Evolutionary conservation across 2,888 invertebrate species (phyloP).

Genomic region (Notodonta ziczac): DNA sequence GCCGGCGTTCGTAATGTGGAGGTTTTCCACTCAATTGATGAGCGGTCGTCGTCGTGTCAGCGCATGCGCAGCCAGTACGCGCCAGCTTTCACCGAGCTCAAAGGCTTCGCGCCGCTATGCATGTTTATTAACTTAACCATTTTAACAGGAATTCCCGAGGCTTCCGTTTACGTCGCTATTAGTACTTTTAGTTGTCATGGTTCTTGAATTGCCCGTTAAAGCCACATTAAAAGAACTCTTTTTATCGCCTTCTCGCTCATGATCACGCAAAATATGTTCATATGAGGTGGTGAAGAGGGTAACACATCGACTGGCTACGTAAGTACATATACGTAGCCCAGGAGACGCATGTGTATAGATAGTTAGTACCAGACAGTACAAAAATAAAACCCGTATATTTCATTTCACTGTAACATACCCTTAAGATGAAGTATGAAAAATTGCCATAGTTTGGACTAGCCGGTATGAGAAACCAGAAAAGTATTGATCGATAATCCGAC

Average conservation of each 20-base stretch:
- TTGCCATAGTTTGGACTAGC: not conserved
- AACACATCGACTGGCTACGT: no score
- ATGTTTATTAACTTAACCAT: conserved; percentile 80
- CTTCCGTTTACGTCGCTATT: conserved; percentile 66
- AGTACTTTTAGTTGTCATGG: conserved; percentile 56
- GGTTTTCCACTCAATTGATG: conserved; percentile 52
- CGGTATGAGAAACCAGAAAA: conserved; percentile 7
- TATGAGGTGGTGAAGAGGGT: not conserved
- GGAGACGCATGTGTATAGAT: no score
- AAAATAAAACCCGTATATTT: no score
- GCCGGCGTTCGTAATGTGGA: conserved; percentile 28
- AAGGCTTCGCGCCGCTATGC: conserved; percentile 70
- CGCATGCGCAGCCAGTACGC: conserved; percentile 50
- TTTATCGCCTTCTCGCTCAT: conserved; percentile 21
- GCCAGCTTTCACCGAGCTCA: conserved; percentile 77
- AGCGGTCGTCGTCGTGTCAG: conserved; percentile 44
- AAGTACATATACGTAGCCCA: conserved; percentile 2
- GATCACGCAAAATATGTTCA: conserved; percentile 3
- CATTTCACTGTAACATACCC: no score
- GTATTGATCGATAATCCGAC: conserved; percentile 26
- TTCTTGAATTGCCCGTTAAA: conserved; percentile 46
- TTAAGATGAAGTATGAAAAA: no score
- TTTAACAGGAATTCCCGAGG: conserved; percentile 72
- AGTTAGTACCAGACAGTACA: no score
- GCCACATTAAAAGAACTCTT: conserved; percentile 31